Percentiles rank a stretch among this genome's conserved stretches.
Evolutionary conservation across 2,888 invertebrate genomes (phyloP).

Genomic region (Hylaea fasciaria): DNA sequence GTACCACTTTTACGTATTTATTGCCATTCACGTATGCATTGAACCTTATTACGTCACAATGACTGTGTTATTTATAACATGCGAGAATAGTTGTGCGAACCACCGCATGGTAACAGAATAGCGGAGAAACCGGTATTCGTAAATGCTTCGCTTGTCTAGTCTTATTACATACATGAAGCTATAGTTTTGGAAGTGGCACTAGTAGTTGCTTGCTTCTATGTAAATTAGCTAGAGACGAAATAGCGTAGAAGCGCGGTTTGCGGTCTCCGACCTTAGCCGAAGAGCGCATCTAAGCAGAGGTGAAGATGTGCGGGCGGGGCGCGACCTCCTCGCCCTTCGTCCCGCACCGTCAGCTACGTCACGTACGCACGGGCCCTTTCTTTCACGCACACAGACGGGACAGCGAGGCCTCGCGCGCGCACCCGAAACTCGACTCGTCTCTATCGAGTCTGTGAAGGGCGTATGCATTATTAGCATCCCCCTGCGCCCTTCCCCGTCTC

Average conservation of each 20-base stretch:
- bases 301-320: conserved; percentile 68
- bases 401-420: conserved; percentile 73
- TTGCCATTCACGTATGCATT: conserved; percentile 17
- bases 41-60: conserved; percentile 49
- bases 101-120: conserved; percentile 70
- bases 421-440: conserved; percentile 58
- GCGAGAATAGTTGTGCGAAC: conserved; percentile 54
- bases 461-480: conserved; percentile 76
- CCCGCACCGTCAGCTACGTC: conserved; percentile 62
- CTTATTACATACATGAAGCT: conserved; percentile 49
- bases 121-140: conserved; percentile 72
- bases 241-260: conserved; percentile 51
- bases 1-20: conserved; percentile 1
- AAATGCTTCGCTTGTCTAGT: conserved; percentile 58
- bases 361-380: conserved; percentile 72
- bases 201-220: conserved; percentile 56
- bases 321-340: conserved; percentile 55
- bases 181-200: conserved; percentile 50
- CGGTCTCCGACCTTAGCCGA: conserved; percentile 65
- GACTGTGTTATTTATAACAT: conserved; percentile 58
- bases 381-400: conserved; percentile 60
- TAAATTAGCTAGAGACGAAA: conserved; percentile 57
- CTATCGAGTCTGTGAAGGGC: conserved; percentile 75
- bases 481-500: conserved; percentile 55
- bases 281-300: conserved; percentile 66